Evolutionary conservation across 2,113 vertebrate genomes (phyloP), one percentile per base, ranked within the genome.

Genomic region (Neodon shergylaensis): DNA sequence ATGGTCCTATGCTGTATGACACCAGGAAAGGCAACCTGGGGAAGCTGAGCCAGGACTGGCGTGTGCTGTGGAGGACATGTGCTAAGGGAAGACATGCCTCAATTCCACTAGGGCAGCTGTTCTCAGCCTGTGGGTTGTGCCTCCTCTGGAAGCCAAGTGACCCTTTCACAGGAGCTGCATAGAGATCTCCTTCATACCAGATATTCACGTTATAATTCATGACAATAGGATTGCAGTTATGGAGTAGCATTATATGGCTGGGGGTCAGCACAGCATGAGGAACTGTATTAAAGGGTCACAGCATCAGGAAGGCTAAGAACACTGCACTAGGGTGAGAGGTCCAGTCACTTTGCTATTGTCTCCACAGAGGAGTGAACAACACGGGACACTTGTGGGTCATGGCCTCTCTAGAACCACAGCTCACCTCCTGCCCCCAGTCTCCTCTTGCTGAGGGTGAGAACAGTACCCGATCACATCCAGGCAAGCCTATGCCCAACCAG

Each of bases 371-470:
- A 58, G 42, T 68, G 39, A 47, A 36, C 83, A 47, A 66, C 63
- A 22, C 0, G 19, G 49, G 49, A 31, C 17, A 10, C 76, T 7
- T 44, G 13, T 0, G 4, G 28, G 22, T 58, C 2, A 4, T 14
- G 33, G 70, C 21, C 5, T 44, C 65, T 93, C 61, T 42, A 65
- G 39, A 49, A 28, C 24, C 8, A 13, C 49, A 17, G 19, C 74
- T 47, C n/a, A 36, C 5, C 24, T 26, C 3, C 21, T 49, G 17
- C 0, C 5, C 54, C 24, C 78, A 31, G 7, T n/a, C 65, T 33
- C 72, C 73, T 7, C 7, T 31, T 0, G 1, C 82, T 70, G 44
- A 54, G 77, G 33, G 17, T 44, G 44, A n/a, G 17, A 66, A 39
- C 83, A 54, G 28, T 4, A 52, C 36, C n/a, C 17, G 33, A 58